Evolutionary conservation across 2,888 invertebrate species (phyloP), one percentile per base, ranked within the genome.

Genomic region (Pyralis farinalis): DNA sequence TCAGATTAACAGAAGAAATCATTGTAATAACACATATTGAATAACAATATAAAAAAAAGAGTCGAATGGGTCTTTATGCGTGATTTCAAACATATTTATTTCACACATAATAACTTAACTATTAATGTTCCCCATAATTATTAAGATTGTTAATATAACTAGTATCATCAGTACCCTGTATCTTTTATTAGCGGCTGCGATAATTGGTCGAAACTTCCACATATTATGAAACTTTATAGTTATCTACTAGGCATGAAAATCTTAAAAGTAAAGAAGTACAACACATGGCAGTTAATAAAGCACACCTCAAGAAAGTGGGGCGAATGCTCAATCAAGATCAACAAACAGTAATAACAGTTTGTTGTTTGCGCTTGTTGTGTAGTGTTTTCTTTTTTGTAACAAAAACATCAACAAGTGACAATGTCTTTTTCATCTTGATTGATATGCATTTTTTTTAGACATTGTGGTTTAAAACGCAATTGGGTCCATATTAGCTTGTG

Each of bases 41-140:
- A n/a, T n/a, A n/a, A n/a, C n/a, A n/a, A n/a, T n/a, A n/a, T n/a
- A n/a, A n/a, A n/a, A n/a, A n/a, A 16, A 16, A 16, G 16, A 16
- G 4, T 16, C 4, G 16, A 3, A 16, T 16, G 36, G 36, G 16
- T 5, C n/a, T 4, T 8, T 7, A 7, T 9, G 30, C 37, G 37
- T 21, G 21, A 31, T 37, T 16, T 27, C 28, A 41, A 31, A 38
- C 28, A 11, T 16, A 37, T n/a, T n/a, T 34, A 20, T 38, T 35
- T 9, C 31, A 32, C 25, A 25, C 31, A 34, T 36, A 25, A 29
- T 21, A 9, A 1, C 6, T 10, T 9, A 22, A n/a, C 4, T 16
- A 16, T 16, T 5, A 25, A 22, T 29, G 5, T 12, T 37, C 21
- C 29, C 29, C 20, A n/a, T 12, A 12, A 7, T 31, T 8, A 31